Conservation (phyloP, 1,140 invertebrate genomes). For the Microplitis mediator region DNA sequence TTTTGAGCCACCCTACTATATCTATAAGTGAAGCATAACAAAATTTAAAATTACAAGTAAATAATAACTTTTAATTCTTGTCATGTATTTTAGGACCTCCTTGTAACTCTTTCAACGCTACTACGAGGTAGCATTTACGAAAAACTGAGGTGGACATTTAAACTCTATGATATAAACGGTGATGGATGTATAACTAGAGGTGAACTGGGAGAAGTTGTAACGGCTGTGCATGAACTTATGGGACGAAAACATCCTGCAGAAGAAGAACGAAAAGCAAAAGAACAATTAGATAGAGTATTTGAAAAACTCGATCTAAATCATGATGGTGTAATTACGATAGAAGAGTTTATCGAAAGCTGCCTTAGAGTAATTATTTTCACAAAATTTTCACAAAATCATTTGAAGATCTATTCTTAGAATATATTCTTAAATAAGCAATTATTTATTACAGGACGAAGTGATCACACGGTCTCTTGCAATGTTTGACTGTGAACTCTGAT, state of each 20-base stretch:
- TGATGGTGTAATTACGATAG: conserved; percentile 93
- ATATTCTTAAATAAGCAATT: no score
- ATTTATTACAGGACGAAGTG: conserved; percentile 70
- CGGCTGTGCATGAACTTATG: conserved; percentile 91
- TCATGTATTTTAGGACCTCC: conserved; percentile 74
- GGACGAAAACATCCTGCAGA: conserved; percentile 74
- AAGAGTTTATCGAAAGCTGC: conserved; percentile 96
- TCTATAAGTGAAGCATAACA: no score
- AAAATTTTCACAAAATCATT: background rate
- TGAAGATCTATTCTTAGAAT: no score
- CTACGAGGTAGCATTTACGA: conserved; percentile 90
- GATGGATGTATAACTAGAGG: conserved; percentile 91
- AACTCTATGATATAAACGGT: conserved; percentile 93
- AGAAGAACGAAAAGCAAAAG: conserved; percentile 79
- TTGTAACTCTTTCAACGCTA: conserved; percentile 87
- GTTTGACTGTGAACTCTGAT: conserved; percentile 81
- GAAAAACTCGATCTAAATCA: conserved; percentile 92
- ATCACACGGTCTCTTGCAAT: conserved; percentile 82
- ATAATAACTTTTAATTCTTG: background rate
- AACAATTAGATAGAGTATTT: conserved; percentile 84
- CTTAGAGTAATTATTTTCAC: conserved; percentile 71
- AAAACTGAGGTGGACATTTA: conserved; percentile 91
- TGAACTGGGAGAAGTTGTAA: conserved; percentile 88
- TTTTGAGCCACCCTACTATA: no score
- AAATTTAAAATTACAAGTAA: no score